Base-by-base conservation (phyloP, 2,113 vertebrate genomes). In the Cacatua alba region DNA sequence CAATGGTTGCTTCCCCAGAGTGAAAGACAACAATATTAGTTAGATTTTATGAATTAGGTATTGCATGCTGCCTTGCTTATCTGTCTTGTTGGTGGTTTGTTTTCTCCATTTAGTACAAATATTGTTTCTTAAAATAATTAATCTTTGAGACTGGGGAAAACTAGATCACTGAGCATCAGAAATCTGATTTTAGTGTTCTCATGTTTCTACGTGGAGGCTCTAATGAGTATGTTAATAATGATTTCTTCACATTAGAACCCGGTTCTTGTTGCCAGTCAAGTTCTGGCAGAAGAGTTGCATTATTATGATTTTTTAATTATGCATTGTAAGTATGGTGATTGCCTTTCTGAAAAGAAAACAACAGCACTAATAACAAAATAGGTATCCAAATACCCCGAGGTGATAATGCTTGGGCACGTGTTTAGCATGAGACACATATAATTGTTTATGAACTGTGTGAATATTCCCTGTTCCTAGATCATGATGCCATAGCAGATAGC, bases 171-270 rank as follows among this genome's bases (percentile, higher is more conserved):
- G 43, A 82, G 71, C 71, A 93, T 39, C 46, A 90, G 86, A 94
- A 90, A 90, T 90, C 41, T 92, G 88, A 57, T 93, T 95, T 94
- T 49, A 88, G n/a, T 53, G 80, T 88, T 71, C 82, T 69, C 43
- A 31, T 86, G n/a, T 90, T 94, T 88, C 67, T 95, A 44, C 72
- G 53, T 80, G 68, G 86, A 88, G 31, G 37, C 79, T 90, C 33
- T 95, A 96, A 96, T 93, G 88, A 92, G 35, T 49, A 10, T 80
- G 71, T 65, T 94, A 92, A 90, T 93, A 88, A 82, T 65, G 37
- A 83, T 91, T 93, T 92, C 75, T 94, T 92, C 90, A 88, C 24
- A 92, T 86, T 92, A 95, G 18, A 95, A 82, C 13, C 10, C 53
- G 70, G 39, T 62, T 90, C 35, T 63, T 85, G 41, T 93, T 93